Evolutionary conservation across 2,888 invertebrate genomes (phyloP).

Genomic region (Apocheima hispidaria): DNA sequence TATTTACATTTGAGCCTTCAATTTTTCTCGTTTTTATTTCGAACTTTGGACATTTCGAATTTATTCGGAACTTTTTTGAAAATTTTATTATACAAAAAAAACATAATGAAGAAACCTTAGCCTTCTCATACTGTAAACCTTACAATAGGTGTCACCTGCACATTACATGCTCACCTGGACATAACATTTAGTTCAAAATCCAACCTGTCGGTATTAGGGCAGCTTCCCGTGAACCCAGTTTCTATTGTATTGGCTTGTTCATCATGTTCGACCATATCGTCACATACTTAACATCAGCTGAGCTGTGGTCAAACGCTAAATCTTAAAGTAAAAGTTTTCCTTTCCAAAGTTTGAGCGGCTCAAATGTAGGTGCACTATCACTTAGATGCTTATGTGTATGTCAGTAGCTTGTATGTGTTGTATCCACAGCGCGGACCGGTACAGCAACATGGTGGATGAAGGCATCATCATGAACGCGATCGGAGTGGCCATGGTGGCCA

Average conservation of each 20-base stretch:
- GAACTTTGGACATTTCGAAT: too few species aligned
- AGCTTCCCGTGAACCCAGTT: not conserved
- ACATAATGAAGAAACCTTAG: too few species aligned
- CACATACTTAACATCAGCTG: not conserved
- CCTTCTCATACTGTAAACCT: too few species aligned
- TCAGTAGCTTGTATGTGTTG: slow-evolving; percentile 61
- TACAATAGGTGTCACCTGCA: too few species aligned
- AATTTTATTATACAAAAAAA: too few species aligned
- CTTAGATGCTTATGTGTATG: slow-evolving; percentile 45
- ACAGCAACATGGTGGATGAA: slow-evolving; percentile 87
- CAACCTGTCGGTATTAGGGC: too few species aligned
- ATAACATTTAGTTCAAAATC: too few species aligned
- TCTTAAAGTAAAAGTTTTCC: not conserved
- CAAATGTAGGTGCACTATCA: slow-evolving; percentile 21
- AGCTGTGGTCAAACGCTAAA: too few species aligned
- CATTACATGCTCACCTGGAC: too few species aligned
- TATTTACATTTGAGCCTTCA: slow-evolving; percentile 19
- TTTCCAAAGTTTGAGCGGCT: slow-evolving; percentile 5
- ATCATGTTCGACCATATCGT: too few species aligned
- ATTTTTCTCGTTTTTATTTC: too few species aligned
- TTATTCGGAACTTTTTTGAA: too few species aligned
- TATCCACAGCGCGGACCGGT: slow-evolving; percentile 82
- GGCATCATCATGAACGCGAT: slow-evolving; percentile 89
- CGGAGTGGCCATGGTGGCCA: slow-evolving; percentile 88
- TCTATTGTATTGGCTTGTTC: not conserved